These are phyloP conservation scores for Chaenocephalus aceratus DNA, from an alignment of 2,113 vertebrate species.

Conservation along the genomic window DNA sequence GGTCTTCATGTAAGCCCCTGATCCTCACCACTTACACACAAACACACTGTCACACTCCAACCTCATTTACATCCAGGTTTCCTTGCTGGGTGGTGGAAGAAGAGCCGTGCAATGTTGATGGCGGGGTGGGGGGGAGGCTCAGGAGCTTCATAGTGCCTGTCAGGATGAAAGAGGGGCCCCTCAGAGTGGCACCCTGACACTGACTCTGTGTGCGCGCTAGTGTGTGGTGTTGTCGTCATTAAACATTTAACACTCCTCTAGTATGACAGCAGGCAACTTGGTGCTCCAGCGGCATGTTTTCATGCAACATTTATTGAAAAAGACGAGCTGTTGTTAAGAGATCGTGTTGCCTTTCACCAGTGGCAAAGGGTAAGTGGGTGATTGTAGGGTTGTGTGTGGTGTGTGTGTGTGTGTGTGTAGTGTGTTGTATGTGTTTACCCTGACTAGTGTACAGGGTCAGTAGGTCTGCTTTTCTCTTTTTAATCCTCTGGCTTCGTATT, in stretches of 20 bases:
- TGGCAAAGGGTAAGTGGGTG: slow-evolving; percentile 89
- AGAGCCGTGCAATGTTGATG: slow-evolving; percentile 62
- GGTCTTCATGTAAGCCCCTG: slow-evolving; percentile 46
- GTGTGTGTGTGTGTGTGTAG: slow-evolving; percentile 38
- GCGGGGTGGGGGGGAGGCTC: slow-evolving; percentile 53
- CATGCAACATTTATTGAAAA: slow-evolving; percentile 99
- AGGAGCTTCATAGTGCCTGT: slow-evolving; percentile 84
- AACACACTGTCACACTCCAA: slow-evolving; percentile 19
- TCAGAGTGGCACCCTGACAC: slow-evolving; percentile 92
- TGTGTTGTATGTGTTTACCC: slow-evolving; percentile 40
- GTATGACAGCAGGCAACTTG: slow-evolving; percentile 95
- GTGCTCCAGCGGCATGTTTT: slow-evolving; percentile 91
- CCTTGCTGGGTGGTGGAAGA: slow-evolving; percentile 71
- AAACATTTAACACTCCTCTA: slow-evolving; percentile 97
- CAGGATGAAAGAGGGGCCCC: slow-evolving; percentile 91
- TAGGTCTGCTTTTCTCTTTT: slow-evolving; percentile 50
- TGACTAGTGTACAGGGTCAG: slow-evolving; percentile 58
- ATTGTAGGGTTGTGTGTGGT: slow-evolving; percentile 71
- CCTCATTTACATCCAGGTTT: slow-evolving; percentile 91
- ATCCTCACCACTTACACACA: slow-evolving; percentile 37
- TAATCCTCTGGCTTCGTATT: slow-evolving; percentile 43
- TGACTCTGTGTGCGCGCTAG: slow-evolving; percentile 85
- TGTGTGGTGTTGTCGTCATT: slow-evolving; percentile 97
- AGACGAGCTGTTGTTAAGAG: slow-evolving; percentile 88
- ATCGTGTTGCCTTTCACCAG: slow-evolving; percentile 91